Conservation (phyloP, 1,140 invertebrate genomes). For the Drosophila mauritiana region DNA sequence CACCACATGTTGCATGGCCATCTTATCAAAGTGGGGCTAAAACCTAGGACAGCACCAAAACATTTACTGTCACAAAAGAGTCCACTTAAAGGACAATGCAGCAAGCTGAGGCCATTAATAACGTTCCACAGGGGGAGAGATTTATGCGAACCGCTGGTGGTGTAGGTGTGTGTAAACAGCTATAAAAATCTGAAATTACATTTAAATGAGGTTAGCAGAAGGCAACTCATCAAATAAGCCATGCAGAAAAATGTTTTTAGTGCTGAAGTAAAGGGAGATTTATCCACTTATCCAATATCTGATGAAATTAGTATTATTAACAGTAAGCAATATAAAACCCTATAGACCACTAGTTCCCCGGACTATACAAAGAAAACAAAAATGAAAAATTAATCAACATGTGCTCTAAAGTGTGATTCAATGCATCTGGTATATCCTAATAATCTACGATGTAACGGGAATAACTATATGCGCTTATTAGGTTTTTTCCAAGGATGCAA, state of each 20-base stretch:
- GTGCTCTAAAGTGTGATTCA: too few relatives aligned
- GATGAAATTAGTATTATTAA: background rate
- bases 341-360: too few relatives aligned
- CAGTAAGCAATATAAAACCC: background rate
- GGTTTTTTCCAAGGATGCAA: too few relatives aligned
- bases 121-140: slow-evolving; percentile 4
- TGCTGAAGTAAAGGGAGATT: slow-evolving; percentile 16
- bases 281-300: background rate
- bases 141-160: slow-evolving; percentile 16
- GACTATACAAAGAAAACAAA: too few relatives aligned
- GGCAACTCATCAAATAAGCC: slow-evolving; percentile 29
- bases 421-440: too few relatives aligned
- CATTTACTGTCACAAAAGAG: slow-evolving; percentile 49
- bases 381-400: too few relatives aligned
- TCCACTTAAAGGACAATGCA: slow-evolving; percentile 62
- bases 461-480: too few relatives aligned
- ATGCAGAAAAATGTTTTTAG: slow-evolving; percentile 5
- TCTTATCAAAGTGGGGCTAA: slow-evolving; percentile 53
- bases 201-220: slow-evolving; percentile 21
- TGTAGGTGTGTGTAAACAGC: slow-evolving; percentile 19
- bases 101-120: slow-evolving; percentile 11
- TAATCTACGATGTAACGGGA: too few relatives aligned
- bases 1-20: slow-evolving; percentile 72
- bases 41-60: slow-evolving; percentile 26
- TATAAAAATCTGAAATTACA: slow-evolving; percentile 32